Percentiles rank a stretch among this genome's conserved stretches.
These are phyloP conservation scores for Araneus ventricosus DNA, from an alignment of 1,140 invertebrate species.

Conservation along the genomic window DNA sequence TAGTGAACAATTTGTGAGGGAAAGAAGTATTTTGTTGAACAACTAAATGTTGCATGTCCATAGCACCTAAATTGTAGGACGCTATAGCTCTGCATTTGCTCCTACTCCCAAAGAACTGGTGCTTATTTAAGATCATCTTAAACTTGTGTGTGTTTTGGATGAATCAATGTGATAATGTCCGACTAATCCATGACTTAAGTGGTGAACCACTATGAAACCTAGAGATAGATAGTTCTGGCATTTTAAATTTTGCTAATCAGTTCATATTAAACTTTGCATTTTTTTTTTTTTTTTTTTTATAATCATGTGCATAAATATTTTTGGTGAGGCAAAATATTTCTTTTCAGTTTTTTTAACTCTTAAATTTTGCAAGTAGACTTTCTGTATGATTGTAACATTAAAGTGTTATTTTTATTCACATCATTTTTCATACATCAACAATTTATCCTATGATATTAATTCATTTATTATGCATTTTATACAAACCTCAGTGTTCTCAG, in stretches of 20 bases:
- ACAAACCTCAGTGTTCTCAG: background rate
- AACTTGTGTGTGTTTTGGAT: conserved; percentile 62
- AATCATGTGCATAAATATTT: background rate
- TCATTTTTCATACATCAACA: background rate
- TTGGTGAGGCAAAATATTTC: background rate
- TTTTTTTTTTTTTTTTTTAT: too few species aligned
- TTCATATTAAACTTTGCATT: background rate
- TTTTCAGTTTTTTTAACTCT: background rate
- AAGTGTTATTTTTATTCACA: background rate
- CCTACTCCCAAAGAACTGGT: conserved; percentile 65
- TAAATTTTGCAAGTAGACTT: background rate
- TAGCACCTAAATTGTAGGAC: conserved; percentile 53
- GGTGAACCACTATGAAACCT: conserved; percentile 35
- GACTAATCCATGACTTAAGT: conserved; percentile 47
- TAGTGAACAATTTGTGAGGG: background rate
- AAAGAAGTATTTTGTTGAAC: conserved; percentile 17
- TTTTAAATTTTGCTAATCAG: conserved; percentile 43
- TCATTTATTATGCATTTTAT: background rate
- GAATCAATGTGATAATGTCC: conserved; percentile 68
- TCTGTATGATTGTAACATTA: background rate
- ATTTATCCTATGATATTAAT: background rate
- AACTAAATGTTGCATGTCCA: conserved; percentile 30
- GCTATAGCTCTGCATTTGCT: conserved; percentile 44
- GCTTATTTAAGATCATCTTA: conserved; percentile 67
- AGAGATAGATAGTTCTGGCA: background rate